These are phyloP conservation scores for Oscheius sp. DNA, from an alignment of 2,888 invertebrate genomes.

Conservation along the genomic window DNA sequence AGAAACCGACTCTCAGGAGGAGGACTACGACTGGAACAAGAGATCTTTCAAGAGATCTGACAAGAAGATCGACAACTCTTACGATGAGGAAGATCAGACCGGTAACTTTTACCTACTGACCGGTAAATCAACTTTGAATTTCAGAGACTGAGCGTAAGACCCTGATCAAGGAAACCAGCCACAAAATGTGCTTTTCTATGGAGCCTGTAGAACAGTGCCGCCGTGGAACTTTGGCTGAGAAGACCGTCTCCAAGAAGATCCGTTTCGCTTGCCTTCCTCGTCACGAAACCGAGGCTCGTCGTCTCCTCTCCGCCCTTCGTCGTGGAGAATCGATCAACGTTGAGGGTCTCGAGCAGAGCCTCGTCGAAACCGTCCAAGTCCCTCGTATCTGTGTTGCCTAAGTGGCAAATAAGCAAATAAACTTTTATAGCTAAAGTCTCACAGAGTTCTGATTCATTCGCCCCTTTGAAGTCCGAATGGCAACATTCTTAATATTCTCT, in stretches of 20 bases:
- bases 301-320: conserved; percentile 32
- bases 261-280: conserved; percentile 57
- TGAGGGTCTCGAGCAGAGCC: conserved; percentile 32
- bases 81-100: background rate
- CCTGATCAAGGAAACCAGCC: conserved; percentile 54
- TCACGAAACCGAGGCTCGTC: conserved; percentile 48
- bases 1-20: conserved; percentile 25
- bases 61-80: background rate
- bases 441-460: too few species aligned
- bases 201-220: conserved; percentile 60
- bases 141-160: conserved; percentile 54
- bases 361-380: conserved; percentile 38
- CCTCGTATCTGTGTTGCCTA: conserved; percentile 41
- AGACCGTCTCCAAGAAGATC: conserved; percentile 37
- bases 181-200: conserved; percentile 63
- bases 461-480: too few species aligned
- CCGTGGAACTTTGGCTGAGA: conserved; percentile 29
- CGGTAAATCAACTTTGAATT: conserved; percentile 5
- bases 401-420: background rate
- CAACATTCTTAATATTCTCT: too few species aligned
- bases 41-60: background rate
- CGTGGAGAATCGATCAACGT: conserved; percentile 28
- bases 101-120: background rate
- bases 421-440: too few species aligned
- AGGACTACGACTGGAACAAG: conserved; percentile 22